Conservation (phyloP, 2,888 invertebrate genomes). For the Rotaria sp. region DNA sequence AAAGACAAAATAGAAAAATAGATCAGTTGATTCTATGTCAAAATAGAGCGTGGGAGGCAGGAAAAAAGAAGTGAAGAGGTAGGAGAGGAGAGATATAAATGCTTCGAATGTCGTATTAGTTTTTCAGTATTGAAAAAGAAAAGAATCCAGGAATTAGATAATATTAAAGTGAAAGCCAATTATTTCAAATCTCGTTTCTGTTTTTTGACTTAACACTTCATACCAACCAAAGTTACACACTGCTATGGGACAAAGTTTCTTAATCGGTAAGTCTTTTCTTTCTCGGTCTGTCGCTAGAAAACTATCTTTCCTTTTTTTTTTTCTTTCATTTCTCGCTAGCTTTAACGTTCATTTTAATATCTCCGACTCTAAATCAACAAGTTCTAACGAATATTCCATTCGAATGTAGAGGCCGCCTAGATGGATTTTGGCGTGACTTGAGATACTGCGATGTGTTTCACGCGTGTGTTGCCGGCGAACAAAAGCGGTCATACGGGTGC, state of each 20-base stretch:
- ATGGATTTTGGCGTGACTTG: conserved; percentile 35
- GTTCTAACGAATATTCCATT: conserved; percentile 21
- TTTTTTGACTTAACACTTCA: background rate
- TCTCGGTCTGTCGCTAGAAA: background rate
- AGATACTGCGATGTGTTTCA: conserved; percentile 39
- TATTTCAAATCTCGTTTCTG: no score
- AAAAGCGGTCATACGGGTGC: conserved; percentile 33
- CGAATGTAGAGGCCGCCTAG: conserved; percentile 22
- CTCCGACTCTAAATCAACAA: background rate
- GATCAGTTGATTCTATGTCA: no score
- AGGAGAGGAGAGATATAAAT: background rate
- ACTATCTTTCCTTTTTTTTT: background rate
- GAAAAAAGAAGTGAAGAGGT: no score
- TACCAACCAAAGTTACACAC: background rate
- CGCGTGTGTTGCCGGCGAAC: conserved; percentile 30
- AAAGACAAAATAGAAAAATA: no score
- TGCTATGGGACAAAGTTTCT: background rate
- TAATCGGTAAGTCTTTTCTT: background rate
- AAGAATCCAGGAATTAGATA: no score
- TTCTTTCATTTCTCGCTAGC: background rate
- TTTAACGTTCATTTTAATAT: background rate
- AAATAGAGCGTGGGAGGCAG: no score
- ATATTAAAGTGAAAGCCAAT: no score
- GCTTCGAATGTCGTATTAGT: background rate
- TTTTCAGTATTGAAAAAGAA: background rate